Percentiles rank a stretch among this genome's conserved stretches.
Conservation (phyloP, 1,140 invertebrate genomes). For the Portunus trituberculatus region DNA sequence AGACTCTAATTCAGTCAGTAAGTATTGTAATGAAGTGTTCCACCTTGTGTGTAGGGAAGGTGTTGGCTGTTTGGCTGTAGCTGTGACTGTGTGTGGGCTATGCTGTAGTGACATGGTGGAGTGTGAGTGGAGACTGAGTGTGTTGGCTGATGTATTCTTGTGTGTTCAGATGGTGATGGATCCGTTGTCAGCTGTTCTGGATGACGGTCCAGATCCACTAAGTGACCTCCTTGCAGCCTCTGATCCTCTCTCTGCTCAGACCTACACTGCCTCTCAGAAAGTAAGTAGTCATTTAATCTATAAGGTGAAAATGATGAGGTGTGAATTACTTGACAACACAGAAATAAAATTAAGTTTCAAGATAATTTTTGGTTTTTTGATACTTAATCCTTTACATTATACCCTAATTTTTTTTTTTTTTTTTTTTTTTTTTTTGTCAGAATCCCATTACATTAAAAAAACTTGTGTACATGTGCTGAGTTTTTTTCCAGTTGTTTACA, state of each 20-base stretch:
- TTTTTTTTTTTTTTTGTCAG: not conserved
- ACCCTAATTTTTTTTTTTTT: not conserved
- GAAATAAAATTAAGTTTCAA: not conserved
- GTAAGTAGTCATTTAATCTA: not conserved
- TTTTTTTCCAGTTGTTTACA: not conserved
- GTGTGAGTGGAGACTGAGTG: not conserved
- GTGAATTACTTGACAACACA: not conserved
- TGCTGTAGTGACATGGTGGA: not conserved
- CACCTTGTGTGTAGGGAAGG: not conserved
- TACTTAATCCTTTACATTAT: not conserved
- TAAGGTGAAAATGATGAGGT: not conserved
- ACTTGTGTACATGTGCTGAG: not conserved
- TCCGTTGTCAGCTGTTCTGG: constrained; percentile 61
- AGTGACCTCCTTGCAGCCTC: constrained; percentile 62
- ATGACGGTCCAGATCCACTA: constrained; percentile 66
- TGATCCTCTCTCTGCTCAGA: constrained; percentile 53
- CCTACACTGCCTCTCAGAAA: not conserved
- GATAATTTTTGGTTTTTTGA: not conserved
- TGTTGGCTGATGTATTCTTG: not conserved
- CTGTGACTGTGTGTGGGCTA: not conserved
- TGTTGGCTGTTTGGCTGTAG: not conserved
- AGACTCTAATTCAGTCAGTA: constrained; percentile 37
- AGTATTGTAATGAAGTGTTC: not conserved
- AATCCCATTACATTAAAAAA: not conserved
- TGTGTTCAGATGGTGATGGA: constrained; percentile 58